Base-by-base conservation (phyloP, 2,888 invertebrate genomes). In the Agriopis aurantiaria region DNA sequence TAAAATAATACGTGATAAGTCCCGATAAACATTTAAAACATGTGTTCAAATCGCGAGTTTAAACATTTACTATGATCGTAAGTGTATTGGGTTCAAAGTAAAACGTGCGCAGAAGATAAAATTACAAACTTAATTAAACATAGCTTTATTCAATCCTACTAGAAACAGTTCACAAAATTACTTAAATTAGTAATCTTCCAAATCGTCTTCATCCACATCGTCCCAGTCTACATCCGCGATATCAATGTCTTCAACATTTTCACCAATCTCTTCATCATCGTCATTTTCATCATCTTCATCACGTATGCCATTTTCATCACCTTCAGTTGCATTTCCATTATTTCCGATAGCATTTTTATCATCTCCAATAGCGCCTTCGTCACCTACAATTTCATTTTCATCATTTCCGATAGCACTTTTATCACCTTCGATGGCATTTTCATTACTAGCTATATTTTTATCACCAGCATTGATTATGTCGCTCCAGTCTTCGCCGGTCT, bases 121-220 rank as follows among this genome's bases (percentile, higher is more conserved):
- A 8, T 2, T n/a, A 48, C 0, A 49, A 49, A 1, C 8, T 48
- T 48, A n/a, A 8, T 8, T 49, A 14, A 14, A 49, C 49, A 8
- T 14, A 49, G 8, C 14, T 14, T 49, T 49, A 49, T 49, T 49
- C 46, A 7, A 0, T 3, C n/a, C 14, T 6, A n/a, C 1, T 49
- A 8, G 5, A 14, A 1, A 14, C 8, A 12, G 8, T n/a, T 12
- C 11, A 48, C 8, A 14, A 7, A n/a, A n/a, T 40, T 40, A 40
- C 8, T 12, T 12, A 33, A 3, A 8, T 67, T 65, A 73, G 51
- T 76, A 91, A 75, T 91, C 91, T 77, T 88, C 89, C 48, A 90
- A 85, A 78, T 91, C 90, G 8, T 87, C 86, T 4, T 87, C 88
- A 63, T 84, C 69, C 0, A 79, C 57, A 52, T 82, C 76, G 11